A percentile compares a stretch with the other conserved stretches of the same genome.
Evolutionary conservation across 2,113 vertebrate species (phyloP).

Genomic region (Microcebus murinus): DNA sequence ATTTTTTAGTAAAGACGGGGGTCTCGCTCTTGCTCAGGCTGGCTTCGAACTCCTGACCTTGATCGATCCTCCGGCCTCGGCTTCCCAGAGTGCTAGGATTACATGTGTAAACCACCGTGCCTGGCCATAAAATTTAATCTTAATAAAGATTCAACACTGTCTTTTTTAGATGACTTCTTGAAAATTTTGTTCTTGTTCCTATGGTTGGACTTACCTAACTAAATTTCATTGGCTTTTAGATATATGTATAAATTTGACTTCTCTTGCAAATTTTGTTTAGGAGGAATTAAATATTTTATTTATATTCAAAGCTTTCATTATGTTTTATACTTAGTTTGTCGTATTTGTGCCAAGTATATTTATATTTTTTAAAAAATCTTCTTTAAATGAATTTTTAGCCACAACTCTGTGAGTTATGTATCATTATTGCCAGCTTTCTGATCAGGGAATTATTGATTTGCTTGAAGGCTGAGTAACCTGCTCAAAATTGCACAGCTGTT

Average conservation of each 20-base stretch:
- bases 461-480: neutral
- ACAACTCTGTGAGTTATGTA: neutral
- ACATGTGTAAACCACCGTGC: too few relatives aligned
- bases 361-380: neutral
- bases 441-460: neutral
- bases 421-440: neutral
- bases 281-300: conserved; percentile 14
- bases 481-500: neutral
- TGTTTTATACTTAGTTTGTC: neutral
- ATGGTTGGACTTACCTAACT: neutral
- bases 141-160: neutral
- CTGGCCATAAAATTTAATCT: neutral
- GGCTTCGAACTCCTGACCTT: too few relatives aligned
- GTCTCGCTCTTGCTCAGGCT: too few relatives aligned
- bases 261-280: neutral
- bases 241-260: neutral
- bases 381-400: neutral
- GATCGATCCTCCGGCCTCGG: too few relatives aligned
- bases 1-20: too few relatives aligned
- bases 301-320: neutral
- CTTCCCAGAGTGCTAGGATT: too few relatives aligned
- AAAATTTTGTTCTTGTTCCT: neutral
- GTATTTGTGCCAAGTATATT: neutral
- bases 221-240: neutral
- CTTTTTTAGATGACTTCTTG: neutral